Base-by-base conservation (phyloP, 2,113 vertebrate species). In the Ptilonorhynchus violaceus region DNA sequence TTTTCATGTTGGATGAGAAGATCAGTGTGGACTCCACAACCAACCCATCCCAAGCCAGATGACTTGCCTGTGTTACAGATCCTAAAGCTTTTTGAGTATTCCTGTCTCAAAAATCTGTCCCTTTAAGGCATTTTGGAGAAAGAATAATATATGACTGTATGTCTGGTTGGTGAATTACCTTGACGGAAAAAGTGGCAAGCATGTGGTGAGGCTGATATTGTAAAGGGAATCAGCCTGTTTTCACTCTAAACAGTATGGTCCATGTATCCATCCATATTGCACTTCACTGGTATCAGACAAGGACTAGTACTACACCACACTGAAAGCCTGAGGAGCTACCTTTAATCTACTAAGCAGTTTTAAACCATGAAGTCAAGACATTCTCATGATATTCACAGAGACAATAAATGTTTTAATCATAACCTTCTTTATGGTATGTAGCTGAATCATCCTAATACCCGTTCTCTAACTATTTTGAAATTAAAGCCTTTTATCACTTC, bases 141-240 rank as follows among this genome's bases (percentile, higher is more conserved):
- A n/a, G 15, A n/a, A 20, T 63, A 72, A 14, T 77, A 11, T 55
- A 46, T 68, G 18, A 50, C 9, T 25, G 28, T 79, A 21, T 9
- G 21, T 79, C 37, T 79, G 13, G 15, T 15, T 92, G 50, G 25
- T 68, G 63, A 80, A 83, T 80, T 79, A 44, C 56, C 13, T 28
- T 62, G 78, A 93, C 35, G 33, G 41, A 74, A 28, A 78, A 74
- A 75, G 44, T 42, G 21, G 18, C 31, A 76, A 85, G 74, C 37
- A 27, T 0, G 0, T 39, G 46, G 4, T 62, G 56, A 78, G 20
- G 44, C 35, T 86, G 50, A 20, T 78, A 41, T 0, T 72, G 11
- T 74, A 41, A 56, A 24, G 28, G 24, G 16, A 88, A 56, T 88
- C 47, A 46, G 19, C 9, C 27, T 2, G 0, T 89, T 92, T 78